phyloP scores from a whole-genome alignment of 2,113 vertebrate genomes.

The Petromus typicus region DNA sequence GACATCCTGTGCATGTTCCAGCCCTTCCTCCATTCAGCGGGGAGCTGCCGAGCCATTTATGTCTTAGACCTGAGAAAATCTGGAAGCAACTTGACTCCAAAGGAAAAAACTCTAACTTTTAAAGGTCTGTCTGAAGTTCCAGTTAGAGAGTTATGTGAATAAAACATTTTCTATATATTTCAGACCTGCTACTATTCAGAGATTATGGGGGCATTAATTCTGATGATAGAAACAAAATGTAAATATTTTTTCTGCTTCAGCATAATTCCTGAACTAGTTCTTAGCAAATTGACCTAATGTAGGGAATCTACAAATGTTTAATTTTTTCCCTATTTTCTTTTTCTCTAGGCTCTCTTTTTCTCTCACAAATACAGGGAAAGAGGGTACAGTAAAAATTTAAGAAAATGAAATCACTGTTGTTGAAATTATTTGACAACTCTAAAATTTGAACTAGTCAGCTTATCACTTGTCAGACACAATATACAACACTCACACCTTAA shows the following conservation, averaged over 20 bases:
- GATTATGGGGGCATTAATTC: not conserved
- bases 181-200: not conserved
- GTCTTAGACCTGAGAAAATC: not conserved
- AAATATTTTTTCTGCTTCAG: conserved; percentile 13
- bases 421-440: conserved; percentile 30
- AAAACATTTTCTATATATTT: not conserved
- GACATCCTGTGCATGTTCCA: not conserved
- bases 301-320: not conserved
- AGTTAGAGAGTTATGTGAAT: not conserved
- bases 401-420: not conserved
- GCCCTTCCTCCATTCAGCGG: not conserved
- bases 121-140: not conserved
- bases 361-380: not conserved
- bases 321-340: not conserved
- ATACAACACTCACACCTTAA: not conserved
- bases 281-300: not conserved
- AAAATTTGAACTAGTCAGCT: not conserved
- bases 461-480: not conserved
- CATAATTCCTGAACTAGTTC: not conserved
- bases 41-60: not conserved
- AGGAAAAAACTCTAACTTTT: not conserved
- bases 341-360: not conserved
- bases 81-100: not conserved
- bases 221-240: not conserved
- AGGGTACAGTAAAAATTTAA: not conserved